Percentiles rank a stretch among this genome's conserved stretches.
These are phyloP conservation scores for Endomychus coccineus DNA, from an alignment of 2,888 invertebrate species.

Conservation along the genomic window DNA sequence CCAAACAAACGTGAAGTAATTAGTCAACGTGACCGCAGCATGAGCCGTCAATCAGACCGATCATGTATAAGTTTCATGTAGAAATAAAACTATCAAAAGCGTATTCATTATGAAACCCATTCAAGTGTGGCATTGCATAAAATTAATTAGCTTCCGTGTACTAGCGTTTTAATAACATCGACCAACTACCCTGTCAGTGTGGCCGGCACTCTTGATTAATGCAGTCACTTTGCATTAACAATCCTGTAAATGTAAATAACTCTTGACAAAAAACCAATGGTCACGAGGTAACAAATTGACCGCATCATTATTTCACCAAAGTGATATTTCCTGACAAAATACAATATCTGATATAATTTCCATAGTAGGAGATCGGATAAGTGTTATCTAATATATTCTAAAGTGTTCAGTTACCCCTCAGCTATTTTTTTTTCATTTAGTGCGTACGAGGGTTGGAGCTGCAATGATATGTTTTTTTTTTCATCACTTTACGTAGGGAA, in stretches of 20 bases:
- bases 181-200: constrained; percentile 38
- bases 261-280: constrained; percentile 1
- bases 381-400: no score
- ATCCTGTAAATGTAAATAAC: constrained; percentile 42
- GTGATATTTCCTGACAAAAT: no score
- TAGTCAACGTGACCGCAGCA: constrained; percentile 26
- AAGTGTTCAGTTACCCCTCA: no score
- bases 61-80: constrained; percentile 29
- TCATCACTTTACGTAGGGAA: no score
- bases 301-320: no score
- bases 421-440: no score
- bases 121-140: constrained; percentile 46
- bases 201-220: constrained; percentile 43
- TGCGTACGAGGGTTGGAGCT: no score
- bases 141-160: constrained; percentile 44
- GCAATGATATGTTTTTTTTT: no score
- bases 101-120: constrained; percentile 43
- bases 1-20: no score
- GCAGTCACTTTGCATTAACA: constrained; percentile 45
- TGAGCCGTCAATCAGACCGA: constrained; percentile 32
- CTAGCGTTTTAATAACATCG: constrained; percentile 43
- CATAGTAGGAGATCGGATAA: no score
- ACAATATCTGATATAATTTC: no score
- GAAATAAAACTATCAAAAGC: constrained; percentile 36
- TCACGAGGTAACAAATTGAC: no score